These are phyloP conservation scores for Drosophila micromelanica DNA, from an alignment of 1,140 invertebrate species.

Conservation along the genomic window DNA sequence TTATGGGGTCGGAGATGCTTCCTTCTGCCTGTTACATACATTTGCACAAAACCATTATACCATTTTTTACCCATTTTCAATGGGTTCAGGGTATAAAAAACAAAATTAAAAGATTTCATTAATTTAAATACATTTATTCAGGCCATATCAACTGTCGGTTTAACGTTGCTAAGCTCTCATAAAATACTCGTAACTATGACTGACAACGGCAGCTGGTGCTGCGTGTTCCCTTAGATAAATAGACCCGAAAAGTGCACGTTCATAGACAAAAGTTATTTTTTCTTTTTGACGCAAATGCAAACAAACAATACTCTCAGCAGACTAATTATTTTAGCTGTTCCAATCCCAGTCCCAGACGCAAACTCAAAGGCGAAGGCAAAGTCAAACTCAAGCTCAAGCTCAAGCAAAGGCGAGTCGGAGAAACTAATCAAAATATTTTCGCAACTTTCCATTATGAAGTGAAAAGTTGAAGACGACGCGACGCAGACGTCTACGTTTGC, in stretches of 20 bases:
- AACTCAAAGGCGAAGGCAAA: slow-evolving; percentile 13
- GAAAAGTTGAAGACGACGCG: slow-evolving; percentile 75
- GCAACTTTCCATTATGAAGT: slow-evolving; percentile 82
- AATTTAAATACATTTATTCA: not conserved
- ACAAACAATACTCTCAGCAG: slow-evolving; percentile 79
- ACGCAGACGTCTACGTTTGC: slow-evolving; percentile 54
- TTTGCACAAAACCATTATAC: too few species aligned
- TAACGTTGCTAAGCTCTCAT: slow-evolving; percentile 1
- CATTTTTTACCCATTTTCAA: too few species aligned
- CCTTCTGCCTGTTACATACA: too few species aligned
- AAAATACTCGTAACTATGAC: slow-evolving; percentile 7
- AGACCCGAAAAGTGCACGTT: slow-evolving; percentile 63
- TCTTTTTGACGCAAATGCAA: slow-evolving; percentile 63
- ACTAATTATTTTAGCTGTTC: slow-evolving; percentile 76
- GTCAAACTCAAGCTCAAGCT: slow-evolving; percentile 5
- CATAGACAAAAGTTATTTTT: slow-evolving; percentile 58
- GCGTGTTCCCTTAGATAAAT: slow-evolving; percentile 43
- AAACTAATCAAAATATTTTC: slow-evolving; percentile 82
- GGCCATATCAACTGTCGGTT: not conserved
- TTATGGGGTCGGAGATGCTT: too few species aligned
- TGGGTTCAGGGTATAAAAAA: too few species aligned
- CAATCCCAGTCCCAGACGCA: slow-evolving; percentile 17
- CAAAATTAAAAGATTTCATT: not conserved
- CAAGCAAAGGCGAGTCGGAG: slow-evolving; percentile 31
- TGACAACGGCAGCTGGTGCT: slow-evolving; percentile 1